Evolutionary conservation across 2,797 vertebrate species (phyloP), one percentile per base, ranked within the genome.

Genomic region (Xenentodon cancila): DNA sequence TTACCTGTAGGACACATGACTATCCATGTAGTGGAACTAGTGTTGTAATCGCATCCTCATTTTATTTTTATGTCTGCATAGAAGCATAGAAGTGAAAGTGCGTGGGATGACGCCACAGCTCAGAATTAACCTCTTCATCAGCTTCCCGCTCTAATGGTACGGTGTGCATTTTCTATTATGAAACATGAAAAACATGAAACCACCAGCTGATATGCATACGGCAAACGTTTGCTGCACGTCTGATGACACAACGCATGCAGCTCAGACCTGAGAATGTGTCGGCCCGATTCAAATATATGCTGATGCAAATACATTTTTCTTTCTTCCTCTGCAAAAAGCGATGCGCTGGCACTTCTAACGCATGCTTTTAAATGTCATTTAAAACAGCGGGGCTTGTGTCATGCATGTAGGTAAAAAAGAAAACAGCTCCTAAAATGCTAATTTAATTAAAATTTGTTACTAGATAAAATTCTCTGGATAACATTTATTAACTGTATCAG

Each of bases 41-140:
- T n/a, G 42, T 34, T 25, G 19, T 59, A 44, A 55, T 77, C 72
- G 79, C 61, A 73, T 87, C 80, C 81, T 78, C 56, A 40, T 80
- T 82, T 63, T 57, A 55, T 73, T 71, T 68, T 63, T 9, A 65
- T 42, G 7, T 30, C 3, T n/a, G 1, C n/a, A n/a, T n/a, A n/a
- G n/a, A 37, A 18, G 18, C 0, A 2, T 19, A 62, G 71, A 84
- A 68, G 34, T 79, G 77, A 84, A 71, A 85, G 12, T 1, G 18
- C n/a, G 86, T 87, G 51, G 80, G 86, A 51, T 21, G 25, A 40
- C 0, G 40, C 3, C 1, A 0, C 2, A 2, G 43, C 16, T 71
- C 25, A 55, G 34, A 72, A 63, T 32, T 71, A 58, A 86, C 83
- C 71, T 84, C 80, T 85, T 86, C 3, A 72, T 18, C 15, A 8